These are phyloP conservation scores for Molanna angustata DNA, from an alignment of 2,888 invertebrate species.

Conservation along the genomic window DNA sequence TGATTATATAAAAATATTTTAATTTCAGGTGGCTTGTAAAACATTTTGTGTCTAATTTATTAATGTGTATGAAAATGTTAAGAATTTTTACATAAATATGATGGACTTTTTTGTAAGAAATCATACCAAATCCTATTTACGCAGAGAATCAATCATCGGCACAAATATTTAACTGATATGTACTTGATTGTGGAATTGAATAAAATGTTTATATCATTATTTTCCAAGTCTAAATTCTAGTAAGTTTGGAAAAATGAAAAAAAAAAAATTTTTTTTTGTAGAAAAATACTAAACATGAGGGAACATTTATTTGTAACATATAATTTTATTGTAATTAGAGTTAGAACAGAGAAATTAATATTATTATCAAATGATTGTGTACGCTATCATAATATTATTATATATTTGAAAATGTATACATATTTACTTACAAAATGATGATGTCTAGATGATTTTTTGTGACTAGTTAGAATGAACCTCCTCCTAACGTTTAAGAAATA, in stretches of 20 bases:
- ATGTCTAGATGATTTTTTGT: constrained; percentile 28
- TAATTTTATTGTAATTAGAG: constrained; percentile 45
- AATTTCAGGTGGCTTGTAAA: background rate
- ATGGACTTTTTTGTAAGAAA: no score
- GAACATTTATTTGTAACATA: constrained; percentile 57
- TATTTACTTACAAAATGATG: constrained; percentile 23
- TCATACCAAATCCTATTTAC: no score
- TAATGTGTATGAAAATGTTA: no score
- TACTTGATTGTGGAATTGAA: constrained; percentile 23
- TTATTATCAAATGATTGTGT: constrained; percentile 24
- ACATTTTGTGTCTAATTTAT: no score
- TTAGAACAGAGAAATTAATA: constrained; percentile 51
- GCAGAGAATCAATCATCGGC: background rate
- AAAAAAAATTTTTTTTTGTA: constrained; percentile 12
- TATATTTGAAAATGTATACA: constrained; percentile 31
- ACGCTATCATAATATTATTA: constrained; percentile 23
- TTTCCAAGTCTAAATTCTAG: background rate
- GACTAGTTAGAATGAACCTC: constrained; percentile 21
- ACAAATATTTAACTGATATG: constrained; percentile 9
- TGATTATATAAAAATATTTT: background rate
- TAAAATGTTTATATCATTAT: background rate
- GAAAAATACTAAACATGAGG: constrained; percentile 52
- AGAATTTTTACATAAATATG: no score
- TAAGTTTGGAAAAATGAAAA: background rate
- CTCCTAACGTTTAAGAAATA: constrained; percentile 1